phyloP scores from a whole-genome alignment of 2,113 vertebrate species.

The Butorides virescens region DNA sequence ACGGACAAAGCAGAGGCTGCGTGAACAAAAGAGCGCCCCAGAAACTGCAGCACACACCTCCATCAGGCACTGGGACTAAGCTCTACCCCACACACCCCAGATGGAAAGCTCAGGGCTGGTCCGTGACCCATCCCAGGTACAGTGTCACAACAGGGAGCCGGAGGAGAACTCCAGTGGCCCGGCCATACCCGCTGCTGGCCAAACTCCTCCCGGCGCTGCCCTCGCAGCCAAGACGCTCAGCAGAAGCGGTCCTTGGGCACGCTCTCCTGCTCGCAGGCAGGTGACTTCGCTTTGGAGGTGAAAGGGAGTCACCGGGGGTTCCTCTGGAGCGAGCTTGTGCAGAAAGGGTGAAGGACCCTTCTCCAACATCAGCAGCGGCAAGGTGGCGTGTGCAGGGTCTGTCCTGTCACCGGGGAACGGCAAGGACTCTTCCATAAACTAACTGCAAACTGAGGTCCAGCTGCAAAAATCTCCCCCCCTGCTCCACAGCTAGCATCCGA shows the following conservation, averaged over 20 bases:
- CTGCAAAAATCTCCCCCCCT: background rate
- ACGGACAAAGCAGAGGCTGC: background rate
- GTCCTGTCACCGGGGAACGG: background rate
- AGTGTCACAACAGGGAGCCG: accelerated
- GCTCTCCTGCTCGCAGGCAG: accelerated
- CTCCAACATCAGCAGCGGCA: background rate
- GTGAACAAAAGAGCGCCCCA: accelerated
- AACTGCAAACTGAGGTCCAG: background rate
- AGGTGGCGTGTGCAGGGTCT: background rate
- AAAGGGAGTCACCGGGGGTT: background rate
- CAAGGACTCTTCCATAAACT: background rate
- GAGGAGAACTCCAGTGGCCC: background rate
- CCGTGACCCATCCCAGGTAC: background rate
- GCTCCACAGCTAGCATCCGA: accelerated
- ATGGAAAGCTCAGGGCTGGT: background rate
- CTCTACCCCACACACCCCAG: background rate
- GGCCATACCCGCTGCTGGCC: background rate
- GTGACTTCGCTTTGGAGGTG: background rate
- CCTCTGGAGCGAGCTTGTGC: background rate
- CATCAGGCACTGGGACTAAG: background rate
- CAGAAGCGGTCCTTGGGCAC: accelerated
- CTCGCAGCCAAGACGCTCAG: background rate
- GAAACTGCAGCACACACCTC: background rate
- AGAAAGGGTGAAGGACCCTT: background rate
- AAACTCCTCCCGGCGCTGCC: background rate